Base-by-base conservation (phyloP, 2,888 invertebrate species). In the Tenodera sinensis region DNA sequence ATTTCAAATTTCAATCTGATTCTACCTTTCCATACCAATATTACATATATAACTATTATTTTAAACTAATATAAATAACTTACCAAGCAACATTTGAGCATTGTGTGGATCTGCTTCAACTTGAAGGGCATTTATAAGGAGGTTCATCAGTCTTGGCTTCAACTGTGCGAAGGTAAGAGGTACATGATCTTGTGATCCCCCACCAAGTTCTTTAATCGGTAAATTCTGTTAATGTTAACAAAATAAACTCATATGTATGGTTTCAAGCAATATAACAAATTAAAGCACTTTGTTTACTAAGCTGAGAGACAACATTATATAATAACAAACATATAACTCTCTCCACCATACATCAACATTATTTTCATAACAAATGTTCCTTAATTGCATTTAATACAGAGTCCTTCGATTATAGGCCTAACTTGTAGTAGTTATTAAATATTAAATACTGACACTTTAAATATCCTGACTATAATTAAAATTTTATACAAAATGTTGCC, bases 51-150 rank as follows among this genome's bases (percentile, higher is more conserved):
- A 87, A 28, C 30, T 2, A 83, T 89, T 85, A 85, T 83, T 20
- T 87, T 30, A 83, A 71, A 71, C 20, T 25, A 71, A 20, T 71
- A 71, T 25, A 20, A 28, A 88, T 87, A 90, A 91, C 91, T 91
- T 92, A 94, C 96, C 96, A 82, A 98, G 94, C 81, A 98, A 93
- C 96, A 98, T 97, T 92, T 98, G 98, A 4, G 97, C 97, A 93
- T 98, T 98, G 91, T 96, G 95, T 0, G 97, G 95, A 93, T 98
- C 98, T 0, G 95, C 95, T 93, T 98, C 98, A 85, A 96, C 96
- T 93, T 97, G 96, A 30, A 98, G 93, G 3, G 98, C 97, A 92
- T 96, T 97, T 93, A 97, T 96, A 28, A 98, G 94, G 42, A 98
- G 95, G 93, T 98, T 97, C 93, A 97, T 96, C 15, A 97, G 94